Evolutionary conservation across 2,113 vertebrate species (phyloP), one percentile per base, ranked within the genome.

Genomic region (Atractosteus spatula): DNA sequence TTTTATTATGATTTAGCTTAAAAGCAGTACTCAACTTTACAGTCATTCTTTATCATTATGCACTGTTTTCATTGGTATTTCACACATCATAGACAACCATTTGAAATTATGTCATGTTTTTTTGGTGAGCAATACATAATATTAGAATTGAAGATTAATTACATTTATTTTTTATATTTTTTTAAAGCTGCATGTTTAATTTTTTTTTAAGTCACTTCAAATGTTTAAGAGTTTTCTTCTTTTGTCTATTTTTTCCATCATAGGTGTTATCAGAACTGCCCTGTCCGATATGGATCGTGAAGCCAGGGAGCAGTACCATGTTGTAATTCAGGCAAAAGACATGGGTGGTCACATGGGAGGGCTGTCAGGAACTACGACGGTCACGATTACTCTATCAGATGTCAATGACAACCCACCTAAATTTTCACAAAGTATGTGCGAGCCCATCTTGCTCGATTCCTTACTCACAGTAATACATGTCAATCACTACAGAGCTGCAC

Each of bases 281-380:
- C 93, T 99, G 81, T 93, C 96, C 45, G 97, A 94, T 82, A 99
- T 99, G 97, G 97, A 99, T 80, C 92, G 97, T 74, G 97, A 99
- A 91, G 94, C 97, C 86, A 96, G 96, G 83, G 97, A 99, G 76
- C 96, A 98, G 78, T 99, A 98, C 78, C 90, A 95, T 76, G 96
- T 99, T 7, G 97, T 99, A 75, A 99, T 99, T 74, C 97, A 99
- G 88, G 97, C 97, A 71, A 99, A 98, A 86, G 97, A 99, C 84
- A 99, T 99, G 97, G 97, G 97, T 68, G 97, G 97, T 77, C 97
- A 99, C 77, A 98, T 98, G 83, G 97, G 97, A 0, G 97, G 97
- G 71, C 87, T 99, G 69, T 99, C 97, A 47, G 97, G 97, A 77
- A 99, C 97, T 0, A 99, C 97, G 0, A 98, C 97, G 0, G 94